Evolutionary conservation across 1,140 invertebrate genomes (phyloP), one percentile per base, ranked within the genome.

Genomic region (Brachionus calyciflorus): DNA sequence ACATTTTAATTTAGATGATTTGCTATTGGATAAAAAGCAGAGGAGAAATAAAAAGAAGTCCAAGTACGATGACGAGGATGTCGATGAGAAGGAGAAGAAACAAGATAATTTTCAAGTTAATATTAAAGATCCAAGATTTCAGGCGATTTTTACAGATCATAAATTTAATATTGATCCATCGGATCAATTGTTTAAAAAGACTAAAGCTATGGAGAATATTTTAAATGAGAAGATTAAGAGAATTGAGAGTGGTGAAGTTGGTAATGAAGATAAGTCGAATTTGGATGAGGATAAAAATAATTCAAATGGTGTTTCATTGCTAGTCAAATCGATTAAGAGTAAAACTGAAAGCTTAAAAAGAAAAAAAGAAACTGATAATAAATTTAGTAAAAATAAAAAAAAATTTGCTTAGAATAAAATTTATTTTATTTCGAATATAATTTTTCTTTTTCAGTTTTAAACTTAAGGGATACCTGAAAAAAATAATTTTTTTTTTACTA

Each of bases 131-230:
- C 33, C 41, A 19, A 49, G 73, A 57, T 76, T 76, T 37, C 24
- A 55, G n/a, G 73, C 73, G 40, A 49, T 76, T 57, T 76, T 57
- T 48, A 57, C 10, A 6, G 33, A 76, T 40, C 51, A 55, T 21
- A 55, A 21, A 44, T 76, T 57, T n/a, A 76, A 76, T 19, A 76
- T 76, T 30, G 73, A 76, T 48, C 73, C 41, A 30, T 55, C 73
- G 4, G 41, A 76, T 76, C 73, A 46, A 30, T 3, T 33, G 33
- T 76, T 57, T 33, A 76, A 76, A 76, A 41, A 55, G 17, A 76
- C 73, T 3, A 49, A 55, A 30, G 73, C 41, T n/a, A 76, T 55
- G 49, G 49, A 76, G 44, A 55, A 41, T 55, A 10, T 76, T n/a
- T 40, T 76, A 12, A 40, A 76, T 28, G 73, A 76, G 57, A 76